Evolutionary conservation across 1,140 invertebrate genomes (phyloP).

Genomic region (Aphelenchoides avenae): DNA sequence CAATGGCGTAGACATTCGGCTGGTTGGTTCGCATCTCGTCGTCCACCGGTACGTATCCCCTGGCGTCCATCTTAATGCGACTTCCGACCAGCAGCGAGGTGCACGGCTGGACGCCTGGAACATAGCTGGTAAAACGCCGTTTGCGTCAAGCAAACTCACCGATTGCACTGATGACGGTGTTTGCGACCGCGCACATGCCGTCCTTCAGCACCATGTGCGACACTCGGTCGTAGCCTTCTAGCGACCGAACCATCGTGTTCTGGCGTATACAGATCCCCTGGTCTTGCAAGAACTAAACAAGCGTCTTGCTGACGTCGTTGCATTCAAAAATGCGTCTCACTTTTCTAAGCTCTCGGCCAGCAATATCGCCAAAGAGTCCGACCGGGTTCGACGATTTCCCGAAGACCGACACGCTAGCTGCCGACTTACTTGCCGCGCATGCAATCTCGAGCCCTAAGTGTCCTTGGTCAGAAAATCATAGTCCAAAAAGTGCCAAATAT

Average conservation of each 20-base stretch:
- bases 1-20: slow-evolving; percentile 10
- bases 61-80: too few relatives aligned
- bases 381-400: slow-evolving; percentile 9
- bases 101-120: too few relatives aligned
- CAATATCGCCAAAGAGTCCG: slow-evolving; percentile 2
- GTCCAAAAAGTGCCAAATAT: too few relatives aligned
- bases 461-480: not conserved
- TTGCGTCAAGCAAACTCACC: slow-evolving; percentile 4
- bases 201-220: slow-evolving; percentile 4
- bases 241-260: slow-evolving; percentile 4
- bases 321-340: not conserved
- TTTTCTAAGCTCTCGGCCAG: slow-evolving; percentile 10
- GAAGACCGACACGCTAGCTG: slow-evolving; percentile 7
- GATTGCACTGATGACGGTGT: slow-evolving; percentile 11
- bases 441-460: not conserved
- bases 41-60: slow-evolving; percentile 1
- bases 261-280: slow-evolving; percentile 9
- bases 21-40: slow-evolving; percentile 7
- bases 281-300: slow-evolving; percentile 6
- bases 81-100: not conserved
- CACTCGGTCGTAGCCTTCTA: slow-evolving; percentile 9
- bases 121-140: too few relatives aligned
- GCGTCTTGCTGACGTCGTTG: not conserved
- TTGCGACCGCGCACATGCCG: slow-evolving; percentile 3
- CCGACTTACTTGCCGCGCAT: not conserved